Evolutionary conservation across 2,797 vertebrate species (phyloP).

Genomic region (Chloroceryle amazona): DNA sequence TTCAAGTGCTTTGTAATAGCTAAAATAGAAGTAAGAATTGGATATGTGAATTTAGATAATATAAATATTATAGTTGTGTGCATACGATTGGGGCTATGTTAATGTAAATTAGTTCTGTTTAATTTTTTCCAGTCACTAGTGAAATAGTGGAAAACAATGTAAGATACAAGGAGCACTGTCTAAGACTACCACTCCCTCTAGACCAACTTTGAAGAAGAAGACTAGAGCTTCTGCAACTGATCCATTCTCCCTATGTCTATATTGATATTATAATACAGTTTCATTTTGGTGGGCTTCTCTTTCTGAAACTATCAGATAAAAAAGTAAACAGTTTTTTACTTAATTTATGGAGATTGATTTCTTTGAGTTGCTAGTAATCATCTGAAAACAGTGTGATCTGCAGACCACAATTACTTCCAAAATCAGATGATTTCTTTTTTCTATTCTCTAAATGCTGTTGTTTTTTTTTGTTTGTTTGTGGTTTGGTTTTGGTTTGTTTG

Average conservation of each 20-base stretch:
- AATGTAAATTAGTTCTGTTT: neutral
- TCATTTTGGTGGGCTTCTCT: neutral
- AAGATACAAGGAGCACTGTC: neutral
- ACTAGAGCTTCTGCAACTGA: neutral
- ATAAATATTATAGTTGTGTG: neutral
- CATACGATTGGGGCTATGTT: rapidly evolving
- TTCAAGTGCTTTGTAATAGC: neutral
- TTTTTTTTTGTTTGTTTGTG: no score
- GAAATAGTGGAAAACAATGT: neutral
- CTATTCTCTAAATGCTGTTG: neutral
- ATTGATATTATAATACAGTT: neutral
- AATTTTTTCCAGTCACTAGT: neutral
- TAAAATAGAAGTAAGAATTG: neutral
- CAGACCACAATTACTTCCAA: neutral
- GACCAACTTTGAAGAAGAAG: neutral
- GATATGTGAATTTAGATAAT: neutral
- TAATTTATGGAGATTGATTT: neutral
- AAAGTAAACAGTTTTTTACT: neutral
- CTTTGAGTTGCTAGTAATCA: neutral
- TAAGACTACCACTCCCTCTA: neutral
- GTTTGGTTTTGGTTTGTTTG: no score
- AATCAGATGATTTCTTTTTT: neutral
- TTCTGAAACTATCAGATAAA: neutral
- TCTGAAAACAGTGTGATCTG: neutral
- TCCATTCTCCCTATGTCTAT: neutral